Base-by-base conservation (phyloP, 1,140 invertebrate genomes). In the Nomia melanderi region DNA sequence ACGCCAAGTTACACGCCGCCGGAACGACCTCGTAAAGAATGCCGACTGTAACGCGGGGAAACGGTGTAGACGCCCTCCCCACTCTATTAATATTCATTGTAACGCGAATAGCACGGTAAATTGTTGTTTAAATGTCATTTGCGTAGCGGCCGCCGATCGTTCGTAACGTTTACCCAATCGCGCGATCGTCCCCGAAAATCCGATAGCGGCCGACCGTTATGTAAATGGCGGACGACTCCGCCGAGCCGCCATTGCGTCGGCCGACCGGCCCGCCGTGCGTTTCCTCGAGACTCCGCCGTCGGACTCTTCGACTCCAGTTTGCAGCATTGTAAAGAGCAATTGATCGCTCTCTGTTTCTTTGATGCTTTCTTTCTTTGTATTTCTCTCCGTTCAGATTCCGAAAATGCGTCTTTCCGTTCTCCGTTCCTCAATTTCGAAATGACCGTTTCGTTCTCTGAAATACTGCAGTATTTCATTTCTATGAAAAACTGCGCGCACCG, bases 71-170 rank as follows among this genome's bases (percentile, higher is more conserved):
- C 41, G 41, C 20, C 41, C 41, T 44, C 14, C 41, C 20, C 41
- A n/a, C n/a, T 33, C 31, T 33, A 62, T 62, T 62, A 62, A 62
- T 62, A 62, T 62, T 62, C 59, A 62, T 62, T 62, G 59, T 33
- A 62, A 62, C 59, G 59, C 59, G 39, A 62, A 62, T 36, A 62
- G 20, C 59, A 20, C 11, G n/a, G 33, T 62, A 62, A 62, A 62
- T 62, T 62, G 59, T 62, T 62, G 59, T 62, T 62, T 36, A 39
- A 62, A 62, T 23, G n/a, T 39, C 31, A 62, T 62, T 62, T 62
- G 59, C 59, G 39, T 62, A 17, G 59, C 39, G n/a, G n/a, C n/a
- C n/a, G n/a, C 2, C 4, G 33, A 33, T n/a, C 59, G 33, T 62
- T 41, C 33, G 39, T 62, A 62, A 62, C 59, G 59, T 62, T 62